Conservation (phyloP, 92 coral and sea anemone genomes). For the Heliopora coerulea region DNA sequence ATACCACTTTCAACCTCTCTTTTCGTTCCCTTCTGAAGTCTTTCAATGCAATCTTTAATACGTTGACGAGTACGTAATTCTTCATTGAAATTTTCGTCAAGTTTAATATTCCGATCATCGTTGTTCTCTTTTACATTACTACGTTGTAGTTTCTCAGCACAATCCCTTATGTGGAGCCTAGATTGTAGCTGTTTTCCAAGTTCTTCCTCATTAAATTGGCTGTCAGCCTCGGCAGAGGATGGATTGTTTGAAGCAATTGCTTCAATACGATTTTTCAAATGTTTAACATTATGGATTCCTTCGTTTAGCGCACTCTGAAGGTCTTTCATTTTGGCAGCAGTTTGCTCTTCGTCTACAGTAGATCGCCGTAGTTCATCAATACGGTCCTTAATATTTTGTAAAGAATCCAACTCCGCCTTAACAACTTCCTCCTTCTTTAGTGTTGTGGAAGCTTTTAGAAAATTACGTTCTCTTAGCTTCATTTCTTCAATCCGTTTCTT, state of each 20-base stretch:
- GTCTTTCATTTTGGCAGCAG: background rate
- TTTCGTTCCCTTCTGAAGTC: conserved; percentile 8
- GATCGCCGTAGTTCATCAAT: conserved; percentile 13
- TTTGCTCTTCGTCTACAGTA: conserved; percentile 7
- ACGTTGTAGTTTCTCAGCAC: conserved; percentile 5
- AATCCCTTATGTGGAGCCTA: conserved; percentile 6
- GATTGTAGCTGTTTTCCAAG: background rate
- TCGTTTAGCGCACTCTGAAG: background rate
- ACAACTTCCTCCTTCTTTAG: background rate
- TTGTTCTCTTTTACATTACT: background rate
- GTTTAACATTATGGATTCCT: conserved; percentile 7
- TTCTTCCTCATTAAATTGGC: background rate
- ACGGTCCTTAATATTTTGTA: conserved; percentile 3
- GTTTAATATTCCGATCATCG: background rate
- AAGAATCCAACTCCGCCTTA: background rate
- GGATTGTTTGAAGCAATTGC: background rate
- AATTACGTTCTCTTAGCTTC: background rate
- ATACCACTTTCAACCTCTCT: conserved; percentile 4
- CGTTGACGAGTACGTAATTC: conserved; percentile 14
- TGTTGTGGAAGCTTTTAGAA: background rate
- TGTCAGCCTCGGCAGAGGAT: background rate
- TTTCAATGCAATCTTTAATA: conserved; percentile 32
- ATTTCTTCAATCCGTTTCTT: conserved; percentile 18
- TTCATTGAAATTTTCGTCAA: background rate
- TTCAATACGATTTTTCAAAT: background rate